Evolutionary conservation across 2,797 vertebrate genomes (phyloP), one percentile per base, ranked within the genome.

Genomic region (Erpetoichthys calabaricus): DNA sequence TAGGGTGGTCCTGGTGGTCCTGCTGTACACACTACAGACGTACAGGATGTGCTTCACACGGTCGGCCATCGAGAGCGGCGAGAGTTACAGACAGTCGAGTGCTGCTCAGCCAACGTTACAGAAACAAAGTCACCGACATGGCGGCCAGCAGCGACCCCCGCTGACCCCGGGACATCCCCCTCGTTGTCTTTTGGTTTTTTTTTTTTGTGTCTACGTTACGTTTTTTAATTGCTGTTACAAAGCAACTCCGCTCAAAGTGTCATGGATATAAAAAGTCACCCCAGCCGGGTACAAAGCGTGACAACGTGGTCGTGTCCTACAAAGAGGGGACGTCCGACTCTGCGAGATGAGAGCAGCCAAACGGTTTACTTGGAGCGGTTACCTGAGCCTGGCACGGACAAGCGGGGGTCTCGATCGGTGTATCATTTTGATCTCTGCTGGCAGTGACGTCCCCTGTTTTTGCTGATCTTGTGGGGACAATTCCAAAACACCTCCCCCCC

Each of bases 71-170:
- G 74, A 79, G 72, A 70, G 82, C 62, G 66, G 79, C 76, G 64
- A 73, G 78, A 80, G 81, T 70, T 83, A 85, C 80, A 76, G 78
- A 83, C 77, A 82, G 80, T 79, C 71, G 73, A 74, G 72, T 75
- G 76, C 80, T 79, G 73, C 74, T 78, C 54, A 73, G 79, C 68
- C 71, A 72, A 75, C 76, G 64, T 65, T 78, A 83, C 69, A 63
- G 74, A 77, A 78, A 81, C 74, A 81, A 83, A 86, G 25, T 25
- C 25, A 25, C 25, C 25, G 25, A 25, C 25, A 25, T 25, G 25
- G 25, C 25, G 25, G 25, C 25, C 25, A 25, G 25, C 25, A 25
- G 25, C 2, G 25, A 25, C 25, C 25, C 25, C 25, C 25, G 25
- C n/a, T n/a, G n/a, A n/a, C n/a, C n/a, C 25, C 25, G 25, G 25